Evolutionary conservation across 2,797 vertebrate genomes (phyloP).

Genomic region (Zenarchopterus dispar): DNA sequence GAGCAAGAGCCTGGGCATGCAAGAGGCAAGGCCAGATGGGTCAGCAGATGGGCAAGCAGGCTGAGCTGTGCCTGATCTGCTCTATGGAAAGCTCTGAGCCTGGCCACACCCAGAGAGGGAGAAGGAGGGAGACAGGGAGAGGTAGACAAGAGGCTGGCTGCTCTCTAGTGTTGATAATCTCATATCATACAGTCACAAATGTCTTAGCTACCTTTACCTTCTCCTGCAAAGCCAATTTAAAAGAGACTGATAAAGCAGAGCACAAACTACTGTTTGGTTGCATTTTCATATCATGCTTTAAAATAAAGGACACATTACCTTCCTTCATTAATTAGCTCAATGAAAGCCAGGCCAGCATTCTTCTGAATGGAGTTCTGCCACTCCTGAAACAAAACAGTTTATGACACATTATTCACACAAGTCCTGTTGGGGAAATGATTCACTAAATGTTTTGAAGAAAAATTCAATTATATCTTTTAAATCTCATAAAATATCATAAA

Average conservation of each 20-base stretch:
- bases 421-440: slow-evolving; percentile 15
- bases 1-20: slow-evolving; percentile 42
- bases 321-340: slow-evolving; percentile 99
- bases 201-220: slow-evolving; percentile 41
- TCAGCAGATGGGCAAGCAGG: slow-evolving; percentile 90
- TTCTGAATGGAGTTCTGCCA: slow-evolving; percentile 99
- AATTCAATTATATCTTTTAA: slow-evolving; percentile 3
- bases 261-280: slow-evolving; percentile 4
- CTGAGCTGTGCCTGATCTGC: slow-evolving; percentile 79
- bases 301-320: slow-evolving; percentile 83
- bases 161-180: slow-evolving; percentile 17
- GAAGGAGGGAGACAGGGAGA: slow-evolving; percentile 29
- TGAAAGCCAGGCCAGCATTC: slow-evolving; percentile 97
- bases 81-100: slow-evolving; percentile 69
- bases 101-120: slow-evolving; percentile 60
- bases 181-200: slow-evolving; percentile 17
- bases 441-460: neutral
- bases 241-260: slow-evolving; percentile 12
- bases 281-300: neutral
- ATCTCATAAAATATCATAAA: slow-evolving; percentile 6
- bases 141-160: slow-evolving; percentile 12
- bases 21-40: slow-evolving; percentile 87
- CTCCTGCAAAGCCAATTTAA: slow-evolving; percentile 41
- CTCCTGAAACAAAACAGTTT: slow-evolving; percentile 83
- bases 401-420: slow-evolving; percentile 12